A percentile compares a stretch with the other conserved stretches of the same genome.
phyloP scores from a whole-genome alignment of 2,113 vertebrate genomes.

The Probosciger aterrimus region DNA sequence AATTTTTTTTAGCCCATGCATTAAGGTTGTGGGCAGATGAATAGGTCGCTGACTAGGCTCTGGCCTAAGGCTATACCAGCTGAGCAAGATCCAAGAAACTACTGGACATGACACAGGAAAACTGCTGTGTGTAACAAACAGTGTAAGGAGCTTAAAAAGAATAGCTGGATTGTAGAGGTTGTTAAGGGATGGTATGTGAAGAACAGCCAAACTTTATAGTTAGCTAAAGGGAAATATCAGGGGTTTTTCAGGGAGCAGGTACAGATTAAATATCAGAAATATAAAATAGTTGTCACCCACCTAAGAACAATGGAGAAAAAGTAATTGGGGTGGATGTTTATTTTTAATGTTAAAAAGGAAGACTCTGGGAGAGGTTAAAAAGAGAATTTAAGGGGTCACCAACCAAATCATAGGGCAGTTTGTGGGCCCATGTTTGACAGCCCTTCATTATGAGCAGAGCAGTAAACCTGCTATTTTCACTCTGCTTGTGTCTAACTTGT shows the following conservation, averaged over 20 bases:
- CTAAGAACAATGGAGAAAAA: not conserved
- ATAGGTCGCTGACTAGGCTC: not conserved
- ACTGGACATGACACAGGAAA: not conserved
- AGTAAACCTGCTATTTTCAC: accelerated
- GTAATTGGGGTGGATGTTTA: not conserved
- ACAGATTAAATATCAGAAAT: not conserved
- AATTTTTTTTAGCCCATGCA: not conserved
- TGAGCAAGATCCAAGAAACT: not conserved
- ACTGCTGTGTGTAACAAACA: not conserved
- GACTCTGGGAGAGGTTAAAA: accelerated
- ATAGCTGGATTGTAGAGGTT: not conserved
- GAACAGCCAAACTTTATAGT: not conserved
- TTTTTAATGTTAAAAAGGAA: not conserved
- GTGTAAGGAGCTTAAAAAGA: not conserved
- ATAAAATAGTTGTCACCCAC: not conserved
- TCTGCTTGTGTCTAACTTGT: not conserved
- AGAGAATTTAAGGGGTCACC: not conserved
- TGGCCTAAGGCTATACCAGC: not conserved
- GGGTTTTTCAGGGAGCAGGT: not conserved
- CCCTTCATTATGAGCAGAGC: not conserved
- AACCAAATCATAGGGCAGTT: not conserved
- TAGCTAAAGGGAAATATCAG: not conserved
- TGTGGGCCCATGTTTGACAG: not conserved
- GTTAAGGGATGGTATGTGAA: not conserved
- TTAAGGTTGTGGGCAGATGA: not conserved